Conservation (phyloP, 2,888 invertebrate species). For the Apamea crenata region DNA sequence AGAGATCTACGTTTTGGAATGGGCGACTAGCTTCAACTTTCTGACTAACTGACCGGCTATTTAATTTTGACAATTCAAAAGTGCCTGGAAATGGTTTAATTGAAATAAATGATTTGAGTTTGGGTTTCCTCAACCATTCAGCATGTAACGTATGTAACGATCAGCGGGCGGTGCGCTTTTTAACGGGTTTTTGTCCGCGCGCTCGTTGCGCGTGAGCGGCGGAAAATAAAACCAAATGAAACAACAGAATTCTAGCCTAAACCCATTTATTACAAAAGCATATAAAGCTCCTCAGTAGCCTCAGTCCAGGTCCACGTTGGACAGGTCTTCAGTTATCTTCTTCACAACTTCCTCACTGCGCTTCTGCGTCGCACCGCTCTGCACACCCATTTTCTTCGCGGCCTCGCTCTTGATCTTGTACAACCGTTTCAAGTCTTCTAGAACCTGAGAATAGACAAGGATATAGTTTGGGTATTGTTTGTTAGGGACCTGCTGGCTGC, state of each 20-base stretch:
- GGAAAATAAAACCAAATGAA: slow-evolving; percentile 14
- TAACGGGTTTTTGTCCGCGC: too few species aligned
- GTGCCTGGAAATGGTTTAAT: too few species aligned
- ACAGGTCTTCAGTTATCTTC: slow-evolving; percentile 90
- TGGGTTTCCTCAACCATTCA: not conserved
- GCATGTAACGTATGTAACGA: too few species aligned
- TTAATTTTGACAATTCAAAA: too few species aligned
- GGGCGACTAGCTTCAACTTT: too few species aligned
- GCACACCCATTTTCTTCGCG: slow-evolving; percentile 69
- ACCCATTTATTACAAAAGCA: slow-evolving; percentile 60
- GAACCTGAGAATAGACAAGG: not conserved
- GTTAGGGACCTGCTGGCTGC: too few species aligned
- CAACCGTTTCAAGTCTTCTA: slow-evolving; percentile 77
- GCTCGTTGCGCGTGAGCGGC: too few species aligned
- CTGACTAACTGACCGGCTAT: too few species aligned
- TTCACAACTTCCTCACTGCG: slow-evolving; percentile 80
- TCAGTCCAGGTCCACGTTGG: slow-evolving; percentile 90
- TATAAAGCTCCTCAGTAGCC: slow-evolving; percentile 71
- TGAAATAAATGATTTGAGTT: too few species aligned
- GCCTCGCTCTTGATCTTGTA: slow-evolving; percentile 83
- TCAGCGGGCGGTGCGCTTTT: too few species aligned
- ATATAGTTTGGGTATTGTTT: not conserved
- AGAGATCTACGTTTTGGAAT: too few species aligned
- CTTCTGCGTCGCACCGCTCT: slow-evolving; percentile 48
- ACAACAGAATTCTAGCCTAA: slow-evolving; percentile 34